A percentile compares a stretch with the other conserved stretches of the same genome.
phyloP scores from a whole-genome alignment of 2,113 vertebrate genomes.

The Leucosticte australis region DNA sequence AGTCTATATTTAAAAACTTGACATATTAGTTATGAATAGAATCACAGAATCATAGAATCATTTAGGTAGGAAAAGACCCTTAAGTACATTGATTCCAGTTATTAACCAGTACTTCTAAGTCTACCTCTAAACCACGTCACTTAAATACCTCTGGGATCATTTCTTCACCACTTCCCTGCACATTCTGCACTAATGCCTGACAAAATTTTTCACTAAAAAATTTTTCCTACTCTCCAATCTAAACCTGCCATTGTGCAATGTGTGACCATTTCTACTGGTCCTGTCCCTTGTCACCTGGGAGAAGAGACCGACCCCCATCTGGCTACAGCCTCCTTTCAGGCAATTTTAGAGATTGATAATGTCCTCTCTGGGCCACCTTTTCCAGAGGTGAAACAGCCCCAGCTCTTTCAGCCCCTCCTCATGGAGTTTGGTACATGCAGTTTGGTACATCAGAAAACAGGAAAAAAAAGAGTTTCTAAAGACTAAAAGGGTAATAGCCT shows the following conservation, averaged over 20 bases:
- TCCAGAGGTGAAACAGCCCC: neutral
- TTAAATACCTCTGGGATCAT: neutral
- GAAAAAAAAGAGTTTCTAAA: neutral
- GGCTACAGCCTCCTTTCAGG: neutral
- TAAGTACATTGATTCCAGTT: neutral
- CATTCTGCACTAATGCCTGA: neutral
- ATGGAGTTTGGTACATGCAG: neutral
- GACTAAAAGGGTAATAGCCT: neutral
- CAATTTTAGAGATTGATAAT: neutral
- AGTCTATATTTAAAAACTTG: neutral
- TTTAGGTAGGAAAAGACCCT: neutral
- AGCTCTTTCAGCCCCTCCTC: neutral
- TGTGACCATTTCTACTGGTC: neutral
- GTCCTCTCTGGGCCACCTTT: neutral
- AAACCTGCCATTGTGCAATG: neutral
- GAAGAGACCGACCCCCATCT: accelerated
- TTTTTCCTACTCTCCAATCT: neutral
- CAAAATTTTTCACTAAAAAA: neutral
- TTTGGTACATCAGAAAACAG: neutral
- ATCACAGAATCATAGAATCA: neutral
- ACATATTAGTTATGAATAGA: neutral
- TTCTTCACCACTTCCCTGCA: accelerated
- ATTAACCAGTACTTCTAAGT: neutral
- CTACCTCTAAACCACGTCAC: neutral
- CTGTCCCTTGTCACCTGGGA: neutral